These are phyloP conservation scores for Macrophya alboannulata DNA, from an alignment of 2,888 invertebrate genomes.

Conservation along the genomic window DNA sequence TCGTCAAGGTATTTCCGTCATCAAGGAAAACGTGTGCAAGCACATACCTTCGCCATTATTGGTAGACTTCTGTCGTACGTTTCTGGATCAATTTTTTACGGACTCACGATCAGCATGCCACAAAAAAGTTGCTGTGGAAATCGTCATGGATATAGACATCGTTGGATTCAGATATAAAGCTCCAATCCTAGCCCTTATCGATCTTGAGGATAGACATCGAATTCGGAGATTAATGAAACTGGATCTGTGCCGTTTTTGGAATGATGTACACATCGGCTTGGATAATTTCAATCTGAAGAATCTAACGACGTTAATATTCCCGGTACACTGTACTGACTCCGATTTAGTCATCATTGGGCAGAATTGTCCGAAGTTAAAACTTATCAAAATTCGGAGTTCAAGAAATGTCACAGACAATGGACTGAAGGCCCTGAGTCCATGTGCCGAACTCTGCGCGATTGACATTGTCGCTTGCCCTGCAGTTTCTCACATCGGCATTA, in stretches of 20 bases:
- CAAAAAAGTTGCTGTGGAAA: neutral
- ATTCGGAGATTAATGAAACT: neutral
- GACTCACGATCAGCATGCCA: neutral
- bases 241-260: neutral
- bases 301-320: slow-evolving; percentile 2
- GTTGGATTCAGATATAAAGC: neutral
- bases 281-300: neutral
- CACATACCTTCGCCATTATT: neutral
- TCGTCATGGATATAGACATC: slow-evolving; percentile 30
- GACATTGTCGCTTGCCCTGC: neutral
- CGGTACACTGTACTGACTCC: neutral
- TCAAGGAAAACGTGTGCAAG: neutral
- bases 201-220: neutral
- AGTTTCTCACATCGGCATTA: neutral
- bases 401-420: neutral
- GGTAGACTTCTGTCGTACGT: neutral
- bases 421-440: neutral
- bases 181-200: neutral
- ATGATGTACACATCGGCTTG: neutral
- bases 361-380: neutral
- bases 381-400: neutral
- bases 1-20: neutral
- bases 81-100: neutral
- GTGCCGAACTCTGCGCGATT: neutral
- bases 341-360: neutral